Percentiles rank a stretch among this genome's conserved stretches.
Evolutionary conservation across 2,888 invertebrate species (phyloP).

Genomic region (Hirtodrosophila histrioides): DNA sequence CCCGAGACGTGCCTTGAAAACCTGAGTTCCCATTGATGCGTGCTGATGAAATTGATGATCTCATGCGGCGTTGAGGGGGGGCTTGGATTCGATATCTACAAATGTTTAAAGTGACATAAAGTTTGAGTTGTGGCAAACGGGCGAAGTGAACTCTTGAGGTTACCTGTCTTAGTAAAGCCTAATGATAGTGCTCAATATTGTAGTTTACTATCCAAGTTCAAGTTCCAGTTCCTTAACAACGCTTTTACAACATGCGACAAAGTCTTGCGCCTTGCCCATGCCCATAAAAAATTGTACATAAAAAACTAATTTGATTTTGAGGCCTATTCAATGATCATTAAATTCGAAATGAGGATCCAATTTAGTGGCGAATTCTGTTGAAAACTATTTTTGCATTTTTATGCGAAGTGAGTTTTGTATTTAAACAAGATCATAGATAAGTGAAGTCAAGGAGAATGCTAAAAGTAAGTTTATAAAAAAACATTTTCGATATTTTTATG

Average conservation of each 20-base stretch:
- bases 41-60: constrained; percentile 57
- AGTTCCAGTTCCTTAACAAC: constrained; percentile 3
- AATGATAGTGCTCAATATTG: constrained; percentile 10
- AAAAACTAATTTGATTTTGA: constrained; percentile 20
- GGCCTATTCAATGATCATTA: constrained; percentile 22
- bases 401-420: not conserved
- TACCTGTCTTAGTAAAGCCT: constrained; percentile 13
- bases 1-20: constrained; percentile 44
- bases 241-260: constrained; percentile 27
- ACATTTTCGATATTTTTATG: too few relatives aligned
- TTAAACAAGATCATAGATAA: too few relatives aligned
- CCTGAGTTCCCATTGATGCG: constrained; percentile 50
- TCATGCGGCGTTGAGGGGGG: constrained; percentile 33
- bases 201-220: not conserved
- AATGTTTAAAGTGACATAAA: constrained; percentile 46
- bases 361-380: constrained; percentile 9
- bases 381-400: constrained; percentile 25
- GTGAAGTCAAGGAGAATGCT: too few relatives aligned
- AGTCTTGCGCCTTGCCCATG: constrained; percentile 4
- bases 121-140: constrained; percentile 34
- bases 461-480: too few relatives aligned
- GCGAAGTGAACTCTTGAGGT: not conserved
- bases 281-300: constrained; percentile 16
- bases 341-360: constrained; percentile 8
- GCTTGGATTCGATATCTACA: not conserved